These are phyloP conservation scores for Sabatieria punctata DNA, from an alignment of 2,888 invertebrate species.

Conservation along the genomic window DNA sequence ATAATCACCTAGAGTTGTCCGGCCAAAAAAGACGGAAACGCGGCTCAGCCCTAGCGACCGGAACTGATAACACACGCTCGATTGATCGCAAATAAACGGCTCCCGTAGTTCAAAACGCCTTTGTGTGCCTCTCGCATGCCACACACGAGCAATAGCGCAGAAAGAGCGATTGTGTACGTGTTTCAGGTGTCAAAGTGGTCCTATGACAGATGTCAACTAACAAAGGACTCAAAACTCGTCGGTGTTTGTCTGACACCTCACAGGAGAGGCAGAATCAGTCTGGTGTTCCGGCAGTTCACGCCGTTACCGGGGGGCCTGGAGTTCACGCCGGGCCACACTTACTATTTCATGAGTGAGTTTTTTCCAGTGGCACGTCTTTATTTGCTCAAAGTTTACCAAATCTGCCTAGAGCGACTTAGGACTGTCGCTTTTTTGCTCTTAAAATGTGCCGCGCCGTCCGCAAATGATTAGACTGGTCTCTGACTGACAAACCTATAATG, in stretches of 20 bases:
- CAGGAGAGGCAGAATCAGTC: slow-evolving; percentile 18
- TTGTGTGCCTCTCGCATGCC: too few relatives aligned
- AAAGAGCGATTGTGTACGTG: too few relatives aligned
- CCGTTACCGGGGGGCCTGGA: slow-evolving; percentile 26
- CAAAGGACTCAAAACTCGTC: slow-evolving; percentile 9
- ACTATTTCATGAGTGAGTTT: slow-evolving; percentile 26
- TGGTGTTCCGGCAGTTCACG: slow-evolving; percentile 27
- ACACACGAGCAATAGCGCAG: too few relatives aligned
- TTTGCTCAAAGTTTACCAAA: neutral
- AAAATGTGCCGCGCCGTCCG: too few relatives aligned
- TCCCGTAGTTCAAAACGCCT: too few relatives aligned
- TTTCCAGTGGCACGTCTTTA: neutral
- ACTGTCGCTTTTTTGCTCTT: neutral
- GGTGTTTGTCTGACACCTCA: slow-evolving; percentile 16
- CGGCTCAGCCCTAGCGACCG: too few relatives aligned
- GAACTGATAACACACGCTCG: too few relatives aligned
- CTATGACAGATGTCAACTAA: slow-evolving; percentile 16
- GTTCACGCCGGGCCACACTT: slow-evolving; percentile 23
- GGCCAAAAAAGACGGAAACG: too few relatives aligned
- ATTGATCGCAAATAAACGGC: too few relatives aligned
- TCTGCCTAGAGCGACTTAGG: neutral
- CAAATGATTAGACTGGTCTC: too few relatives aligned
- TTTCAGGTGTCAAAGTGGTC: slow-evolving; percentile 15
- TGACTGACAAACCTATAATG: too few relatives aligned
- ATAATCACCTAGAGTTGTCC: too few relatives aligned